Evolutionary conservation across 2,113 vertebrate species (phyloP).

Genomic region (Xyliphius kryptos): DNA sequence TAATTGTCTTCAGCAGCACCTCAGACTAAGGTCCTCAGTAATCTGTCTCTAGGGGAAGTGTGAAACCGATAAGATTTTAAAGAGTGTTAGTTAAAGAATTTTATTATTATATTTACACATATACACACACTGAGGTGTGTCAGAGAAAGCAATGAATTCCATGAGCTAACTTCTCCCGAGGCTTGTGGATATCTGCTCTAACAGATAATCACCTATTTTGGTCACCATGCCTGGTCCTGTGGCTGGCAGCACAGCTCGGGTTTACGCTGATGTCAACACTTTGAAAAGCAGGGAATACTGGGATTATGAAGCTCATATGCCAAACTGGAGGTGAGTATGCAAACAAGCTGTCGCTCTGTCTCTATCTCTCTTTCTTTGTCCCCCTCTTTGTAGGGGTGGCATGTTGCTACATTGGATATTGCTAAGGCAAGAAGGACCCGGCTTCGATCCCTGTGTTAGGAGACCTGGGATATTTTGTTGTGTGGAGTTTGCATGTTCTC

Average conservation of each 20-base stretch:
- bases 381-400: no score
- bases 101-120: not conserved
- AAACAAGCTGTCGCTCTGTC: not conserved
- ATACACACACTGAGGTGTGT: not conserved
- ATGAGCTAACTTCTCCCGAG: conserved; percentile 15
- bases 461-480: no score
- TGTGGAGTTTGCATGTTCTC: no score
- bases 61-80: not conserved
- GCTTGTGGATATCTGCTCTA: conserved; percentile 17
- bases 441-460: no score
- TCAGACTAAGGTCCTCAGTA: not conserved
- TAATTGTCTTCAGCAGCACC: not conserved
- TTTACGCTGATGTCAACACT: conserved; percentile 93
- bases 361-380: not conserved
- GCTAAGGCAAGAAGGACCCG: no score
- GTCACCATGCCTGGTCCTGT: conserved; percentile 88
- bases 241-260: conserved; percentile 89
- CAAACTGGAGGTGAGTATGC: conserved; percentile 87
- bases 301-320: conserved; percentile 93
- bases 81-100: not conserved
- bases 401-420: no score
- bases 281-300: conserved; percentile 94
- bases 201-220: conserved; percentile 15
- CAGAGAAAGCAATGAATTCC: conserved; percentile 4
- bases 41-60: not conserved